Base-by-base conservation (phyloP, 2,113 vertebrate species). In the Hippocampus comes region DNA sequence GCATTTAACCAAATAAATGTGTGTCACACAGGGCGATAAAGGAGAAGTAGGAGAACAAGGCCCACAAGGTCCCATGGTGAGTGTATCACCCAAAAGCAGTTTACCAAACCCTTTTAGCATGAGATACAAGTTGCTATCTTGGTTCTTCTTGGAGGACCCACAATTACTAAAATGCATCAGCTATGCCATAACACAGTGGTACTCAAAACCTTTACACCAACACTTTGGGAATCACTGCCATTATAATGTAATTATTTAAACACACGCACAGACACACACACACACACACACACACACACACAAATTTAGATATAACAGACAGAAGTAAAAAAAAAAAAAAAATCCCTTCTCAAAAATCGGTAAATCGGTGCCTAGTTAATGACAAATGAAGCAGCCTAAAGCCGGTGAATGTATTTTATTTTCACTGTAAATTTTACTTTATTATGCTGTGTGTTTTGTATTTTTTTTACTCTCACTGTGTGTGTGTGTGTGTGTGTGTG, bases 41-140 rank as follows among this genome's bases (percentile, higher is more conserved):
- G 92, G 92, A 46, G 92, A 90, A 61, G 68, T 43, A 20, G 92
- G 92, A 82, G 88, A 91, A 27, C 82, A 77, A 71, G 92, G 92
- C 48, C 72, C 84, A 27, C 82, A 77, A 70, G 92, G 92, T 48
- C 74, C 84, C 43, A 84, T 69, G 87, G 92, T 93, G 76, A 77
- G 80, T 75, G 41, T 70, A 11, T 61, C 17, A 27, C 46, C 10
- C 5, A 51, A 20, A 23, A 27, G 18, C 4, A 21, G 18, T 30
- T 55, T n/a, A 9, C 2, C 67, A 68, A 68, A 20, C 3, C 20
- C 20, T n/a, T 21, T 27, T 7, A 59, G 12, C 30, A 41, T 21
- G 20, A 41, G 8, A 21, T 63, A 30, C 18, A 63, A 41, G 38
- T 38, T 63, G 18, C 27, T 38, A 38, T 10, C 38, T 10, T 38